Percentiles rank a stretch among this genome's conserved stretches.
These are phyloP conservation scores for Orthonychiurus folsomi DNA, from an alignment of 2,888 invertebrate species.

Conservation along the genomic window DNA sequence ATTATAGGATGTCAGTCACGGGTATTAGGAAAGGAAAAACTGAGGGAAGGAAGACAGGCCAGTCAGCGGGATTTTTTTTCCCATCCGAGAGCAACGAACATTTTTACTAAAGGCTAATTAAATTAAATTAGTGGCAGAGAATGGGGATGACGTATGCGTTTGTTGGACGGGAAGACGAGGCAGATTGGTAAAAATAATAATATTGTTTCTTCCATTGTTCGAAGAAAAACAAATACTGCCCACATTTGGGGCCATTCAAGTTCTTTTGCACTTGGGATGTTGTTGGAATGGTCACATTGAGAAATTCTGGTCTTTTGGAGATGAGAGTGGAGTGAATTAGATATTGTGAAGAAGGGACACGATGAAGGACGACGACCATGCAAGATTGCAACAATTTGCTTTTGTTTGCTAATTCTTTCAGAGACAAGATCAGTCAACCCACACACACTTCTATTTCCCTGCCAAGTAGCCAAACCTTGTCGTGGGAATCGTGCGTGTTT, in stretches of 20 bases:
- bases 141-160: too few species aligned
- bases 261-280: neutral
- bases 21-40: neutral
- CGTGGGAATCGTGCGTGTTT: neutral
- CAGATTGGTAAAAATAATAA: too few species aligned
- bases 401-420: conserved; percentile 16
- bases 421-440: conserved; percentile 11
- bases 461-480: conserved; percentile 1
- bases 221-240: neutral
- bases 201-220: too few species aligned
- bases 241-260: neutral
- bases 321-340: neutral
- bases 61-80: neutral
- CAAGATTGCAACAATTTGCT: neutral
- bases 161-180: too few species aligned
- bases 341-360: conserved; percentile 6
- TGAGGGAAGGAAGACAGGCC: too few species aligned
- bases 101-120: neutral
- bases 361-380: conserved; percentile 1
- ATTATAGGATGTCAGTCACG: neutral
- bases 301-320: neutral
- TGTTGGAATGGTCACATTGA: neutral
- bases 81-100: neutral
- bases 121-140: neutral
- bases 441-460: conserved; percentile 6